phyloP scores from a whole-genome alignment of 2,888 invertebrate genomes.

The Strigamia transsilvanica region DNA sequence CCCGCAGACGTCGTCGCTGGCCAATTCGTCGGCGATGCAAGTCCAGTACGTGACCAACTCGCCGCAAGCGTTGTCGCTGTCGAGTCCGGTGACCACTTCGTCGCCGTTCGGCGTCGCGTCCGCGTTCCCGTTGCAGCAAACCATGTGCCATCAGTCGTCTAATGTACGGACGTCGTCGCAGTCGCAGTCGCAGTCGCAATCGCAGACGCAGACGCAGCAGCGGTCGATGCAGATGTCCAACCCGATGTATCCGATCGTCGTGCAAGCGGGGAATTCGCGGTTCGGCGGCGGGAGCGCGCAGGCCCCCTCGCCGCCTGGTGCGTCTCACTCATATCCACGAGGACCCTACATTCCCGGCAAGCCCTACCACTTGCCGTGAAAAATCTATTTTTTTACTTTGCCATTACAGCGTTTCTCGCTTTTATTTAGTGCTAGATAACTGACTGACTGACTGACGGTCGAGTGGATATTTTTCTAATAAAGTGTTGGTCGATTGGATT shows the following conservation, averaged over 20 bases:
- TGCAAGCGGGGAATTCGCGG: background rate
- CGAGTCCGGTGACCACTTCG: constrained; percentile 34
- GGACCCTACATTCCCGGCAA: constrained; percentile 51
- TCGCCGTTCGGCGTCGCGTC: background rate
- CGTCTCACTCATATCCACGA: background rate
- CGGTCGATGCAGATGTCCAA: constrained; percentile 34
- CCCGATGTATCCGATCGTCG: constrained; percentile 33
- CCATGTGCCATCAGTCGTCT: background rate
- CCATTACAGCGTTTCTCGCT: background rate
- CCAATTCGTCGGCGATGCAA: constrained; percentile 50
- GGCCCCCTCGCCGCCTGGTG: background rate
- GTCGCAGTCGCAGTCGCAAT: background rate
- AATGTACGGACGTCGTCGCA: background rate
- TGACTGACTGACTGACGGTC: too few species aligned
- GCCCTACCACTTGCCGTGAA: constrained; percentile 46
- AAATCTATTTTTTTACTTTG: background rate
- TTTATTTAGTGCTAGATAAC: too few species aligned
- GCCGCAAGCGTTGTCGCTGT: background rate
- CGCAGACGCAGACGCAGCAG: background rate
- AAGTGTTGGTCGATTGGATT: too few species aligned
- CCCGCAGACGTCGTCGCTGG: constrained; percentile 50
- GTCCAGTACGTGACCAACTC: constrained; percentile 53
- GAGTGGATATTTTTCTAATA: too few species aligned
- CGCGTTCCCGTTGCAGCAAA: constrained; percentile 45
- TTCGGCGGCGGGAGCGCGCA: background rate